Percentiles rank a stretch among this genome's conserved stretches.
Evolutionary conservation across 2,888 invertebrate genomes (phyloP).

Genomic region (Caenorhabditis sp.): DNA sequence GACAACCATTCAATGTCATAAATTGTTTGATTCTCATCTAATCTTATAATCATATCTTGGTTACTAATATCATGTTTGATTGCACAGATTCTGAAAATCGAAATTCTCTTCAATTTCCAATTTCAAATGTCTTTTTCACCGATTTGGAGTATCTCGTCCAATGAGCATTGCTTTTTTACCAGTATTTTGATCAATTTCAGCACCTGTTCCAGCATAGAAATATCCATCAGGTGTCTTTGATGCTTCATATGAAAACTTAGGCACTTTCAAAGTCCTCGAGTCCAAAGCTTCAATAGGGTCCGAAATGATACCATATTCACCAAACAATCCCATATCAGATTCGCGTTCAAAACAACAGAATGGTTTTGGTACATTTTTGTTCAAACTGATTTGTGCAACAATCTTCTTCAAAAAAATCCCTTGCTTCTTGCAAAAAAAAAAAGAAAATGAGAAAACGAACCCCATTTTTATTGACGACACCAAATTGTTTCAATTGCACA

Average conservation of each 20-base stretch:
- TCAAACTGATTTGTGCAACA: slow-evolving; percentile 9
- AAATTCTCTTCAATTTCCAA: too few relatives aligned
- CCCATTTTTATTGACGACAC: slow-evolving; percentile 24
- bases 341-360: slow-evolving; percentile 60
- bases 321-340: slow-evolving; percentile 50
- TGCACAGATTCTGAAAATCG: slow-evolving; percentile 63
- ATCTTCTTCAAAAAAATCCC: slow-evolving; percentile 19
- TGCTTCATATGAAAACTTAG: slow-evolving; percentile 61
- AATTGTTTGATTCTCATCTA: slow-evolving; percentile 55
- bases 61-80: slow-evolving; percentile 58
- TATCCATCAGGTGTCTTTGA: slow-evolving; percentile 67
- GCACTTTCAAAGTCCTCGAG: slow-evolving; percentile 55
- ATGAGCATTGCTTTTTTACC: slow-evolving; percentile 61
- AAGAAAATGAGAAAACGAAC: slow-evolving; percentile 4
- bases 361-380: slow-evolving; percentile 48
- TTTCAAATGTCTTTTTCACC: slow-evolving; percentile 26
- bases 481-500: slow-evolving; percentile 35
- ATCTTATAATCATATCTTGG: slow-evolving; percentile 50
- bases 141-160: slow-evolving; percentile 48
- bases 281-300: slow-evolving; percentile 59
- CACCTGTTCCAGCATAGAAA: slow-evolving; percentile 60
- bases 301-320: slow-evolving; percentile 48
- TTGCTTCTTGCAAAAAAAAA: not conserved
- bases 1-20: slow-evolving; percentile 64
- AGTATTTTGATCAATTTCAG: slow-evolving; percentile 47